Evolutionary conservation across 2,888 invertebrate species (phyloP).

Genomic region (Mesoligia furuncula): DNA sequence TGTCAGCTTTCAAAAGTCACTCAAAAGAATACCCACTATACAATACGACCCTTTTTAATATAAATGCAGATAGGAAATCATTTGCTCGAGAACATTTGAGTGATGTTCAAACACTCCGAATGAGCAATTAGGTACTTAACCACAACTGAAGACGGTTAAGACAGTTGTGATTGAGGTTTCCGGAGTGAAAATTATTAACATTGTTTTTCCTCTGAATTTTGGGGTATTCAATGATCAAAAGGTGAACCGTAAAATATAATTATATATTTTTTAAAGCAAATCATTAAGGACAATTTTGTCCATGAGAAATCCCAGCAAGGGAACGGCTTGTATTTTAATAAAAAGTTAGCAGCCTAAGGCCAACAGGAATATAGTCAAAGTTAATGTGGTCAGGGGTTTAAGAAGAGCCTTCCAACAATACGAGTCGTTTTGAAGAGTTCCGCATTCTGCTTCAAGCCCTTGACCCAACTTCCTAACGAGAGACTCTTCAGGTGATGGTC

Average conservation of each 20-base stretch:
- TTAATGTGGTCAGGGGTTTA: not conserved
- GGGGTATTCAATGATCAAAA: not conserved
- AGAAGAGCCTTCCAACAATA: conserved; percentile 24
- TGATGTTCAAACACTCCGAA: conserved; percentile 38
- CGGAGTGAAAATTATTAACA: conserved; percentile 9
- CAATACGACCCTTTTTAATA: conserved; percentile 34
- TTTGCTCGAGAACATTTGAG: conserved; percentile 33
- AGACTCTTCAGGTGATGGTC: conserved; percentile 43
- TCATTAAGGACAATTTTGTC: not conserved
- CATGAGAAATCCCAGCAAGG: not conserved
- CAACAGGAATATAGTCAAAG: not conserved
- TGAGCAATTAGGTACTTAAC: conserved; percentile 34
- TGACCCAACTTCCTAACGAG: conserved; percentile 54
- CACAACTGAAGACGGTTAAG: not conserved
- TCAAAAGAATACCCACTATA: not conserved
- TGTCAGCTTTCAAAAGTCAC: not conserved
- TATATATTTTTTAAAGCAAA: too few relatives aligned
- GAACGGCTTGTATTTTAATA: not conserved
- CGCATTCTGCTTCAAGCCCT: conserved; percentile 30
- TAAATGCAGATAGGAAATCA: conserved; percentile 37
- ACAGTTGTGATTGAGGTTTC: conserved; percentile 42
- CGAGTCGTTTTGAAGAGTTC: conserved; percentile 30
- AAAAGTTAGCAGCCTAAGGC: not conserved
- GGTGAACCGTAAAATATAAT: not conserved
- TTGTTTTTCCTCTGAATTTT: not conserved